Base-by-base conservation (phyloP, 2,797 vertebrate genomes). In the Cossypha niveicapilla region DNA sequence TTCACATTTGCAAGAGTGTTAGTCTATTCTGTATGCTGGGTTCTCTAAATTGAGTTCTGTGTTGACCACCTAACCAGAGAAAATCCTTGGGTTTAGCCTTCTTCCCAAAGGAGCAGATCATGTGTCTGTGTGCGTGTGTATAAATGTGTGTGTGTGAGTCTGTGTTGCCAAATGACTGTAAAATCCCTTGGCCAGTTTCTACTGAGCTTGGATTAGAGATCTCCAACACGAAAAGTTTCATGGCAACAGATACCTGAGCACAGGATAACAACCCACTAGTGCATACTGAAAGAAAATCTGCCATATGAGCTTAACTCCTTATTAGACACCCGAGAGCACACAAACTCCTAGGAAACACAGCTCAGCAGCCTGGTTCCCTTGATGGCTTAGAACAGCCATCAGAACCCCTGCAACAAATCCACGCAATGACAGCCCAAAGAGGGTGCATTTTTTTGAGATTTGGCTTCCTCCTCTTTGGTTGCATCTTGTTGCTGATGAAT, bases 191-290 rank as follows among this genome's bases (percentile, higher is more conserved):
- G 11, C 61, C 24, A 17, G n/a, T 39, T 80, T 86, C 73, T 63
- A 1, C 41, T 50, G 61, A 79, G 44, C 71, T 95, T 76, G 74
- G 18, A 71, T 82, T 53, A 67, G 53, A 85, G 34, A 32, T 47
- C 24, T 86, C 67, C 67, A 45, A 28, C 45, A 74, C 1, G 3
- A 79, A 86, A 95, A 96, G 86, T 94, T 96, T 93, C 67, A 39
- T 27, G 47, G 71, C 54, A 71, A 60, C 68, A 80, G 65, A 66
- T 25, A 70, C 18, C 81, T 71, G 65, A 89, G 75, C 9, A 8
- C 53, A 54, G 57, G 44, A 42, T 25, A 89, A 67, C 22, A 63
- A 22, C 48, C 48, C 12, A 5, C 37, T 7, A 35, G 48, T 35
- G 61, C 22, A 2, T 1, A 44, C 42, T 57, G 42, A 78, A 89